A percentile compares a stretch with the other conserved stretches of the same genome.
Evolutionary conservation across 2,797 vertebrate species (phyloP).

Genomic region (Chaetodon trifasciatus): DNA sequence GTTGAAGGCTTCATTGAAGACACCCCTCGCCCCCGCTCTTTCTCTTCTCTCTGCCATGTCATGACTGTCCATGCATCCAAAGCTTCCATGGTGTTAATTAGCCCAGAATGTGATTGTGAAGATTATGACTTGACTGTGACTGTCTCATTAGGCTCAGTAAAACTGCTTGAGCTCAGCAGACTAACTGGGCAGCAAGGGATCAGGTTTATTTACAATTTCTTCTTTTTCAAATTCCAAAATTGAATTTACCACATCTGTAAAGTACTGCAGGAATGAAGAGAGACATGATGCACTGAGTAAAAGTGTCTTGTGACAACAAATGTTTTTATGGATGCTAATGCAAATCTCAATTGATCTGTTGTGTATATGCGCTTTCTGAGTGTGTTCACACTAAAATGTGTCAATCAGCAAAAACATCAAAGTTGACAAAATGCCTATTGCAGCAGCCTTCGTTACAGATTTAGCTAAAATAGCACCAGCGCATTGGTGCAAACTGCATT

Average conservation of each 20-base stretch:
- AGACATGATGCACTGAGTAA: not conserved
- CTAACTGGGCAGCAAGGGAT: conserved; percentile 21
- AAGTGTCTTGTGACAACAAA: not conserved
- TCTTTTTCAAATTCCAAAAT: not conserved
- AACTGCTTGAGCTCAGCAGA: conserved; percentile 19
- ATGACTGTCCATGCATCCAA: conserved; percentile 45
- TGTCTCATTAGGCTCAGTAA: conserved; percentile 28
- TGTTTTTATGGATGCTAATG: conserved; percentile 13
- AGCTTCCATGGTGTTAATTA: conserved; percentile 73
- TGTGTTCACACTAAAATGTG: too few species aligned
- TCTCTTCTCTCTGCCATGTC: conserved; percentile 42
- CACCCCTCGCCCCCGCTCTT: conserved; percentile 2
- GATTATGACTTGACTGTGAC: conserved; percentile 48
- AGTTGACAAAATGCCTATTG: not conserved
- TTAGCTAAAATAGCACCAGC: not conserved
- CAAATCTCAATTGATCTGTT: not conserved
- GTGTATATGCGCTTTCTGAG: too few species aligned
- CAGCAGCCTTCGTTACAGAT: not conserved
- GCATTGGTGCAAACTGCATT: conserved; percentile 28
- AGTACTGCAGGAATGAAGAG: not conserved
- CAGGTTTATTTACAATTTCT: not conserved
- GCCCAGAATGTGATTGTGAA: conserved; percentile 57
- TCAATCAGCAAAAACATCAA: not conserved
- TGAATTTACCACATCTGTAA: not conserved
- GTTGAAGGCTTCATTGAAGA: conserved; percentile 26